Evolutionary conservation across 2,797 vertebrate genomes (phyloP), one percentile per base, ranked within the genome.

Genomic region (Sciurus vulgaris): DNA sequence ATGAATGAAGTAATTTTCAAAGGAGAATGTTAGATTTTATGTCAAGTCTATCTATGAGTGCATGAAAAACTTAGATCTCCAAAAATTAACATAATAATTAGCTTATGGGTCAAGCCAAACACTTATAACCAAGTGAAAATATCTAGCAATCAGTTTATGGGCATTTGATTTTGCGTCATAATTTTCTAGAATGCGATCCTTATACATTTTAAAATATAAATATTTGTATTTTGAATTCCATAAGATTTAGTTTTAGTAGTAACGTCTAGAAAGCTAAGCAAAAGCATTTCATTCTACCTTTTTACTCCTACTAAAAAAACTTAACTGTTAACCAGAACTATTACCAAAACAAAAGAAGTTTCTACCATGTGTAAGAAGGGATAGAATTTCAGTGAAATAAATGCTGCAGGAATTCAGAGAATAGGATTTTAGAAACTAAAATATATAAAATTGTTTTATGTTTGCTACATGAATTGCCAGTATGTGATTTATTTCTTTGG

Each of bases 81-180:
- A 88, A 85, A 96, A 78, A 86, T 59, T 86, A 74, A 72, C 51
- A 22, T 4, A 69, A 82, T 87, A 17, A 88, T 59, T 95, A 70
- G 28, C 51, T 83, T 61, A 93, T 86, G n/a, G 79, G 1, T 12
- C 30, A 96, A 86, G 4, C 22, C 49, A 83, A 86, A 77, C 14
- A 69, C 2, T 74, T 15, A 88, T 4, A 65, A 44, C 3, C 2
- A 63, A 65, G 41, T 4, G 90, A 74, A 93, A 74, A n/a, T 3
- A 51, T 73, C 41, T 47, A 49, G 7, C 24, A 69, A 30, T 41
- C 12, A 92, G 38, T 65, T 72, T 69, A 41, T 56, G 6, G 93
- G 12, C 47, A 87, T 3, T 90, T 72, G 18, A 17, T 90, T 89
- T 85, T 56, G 69, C 69, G 86, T 17, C 38, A 87, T 20, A 72